Evolutionary conservation across 2,797 vertebrate genomes (phyloP).

Genomic region (Rhabdophis nuchalis): DNA sequence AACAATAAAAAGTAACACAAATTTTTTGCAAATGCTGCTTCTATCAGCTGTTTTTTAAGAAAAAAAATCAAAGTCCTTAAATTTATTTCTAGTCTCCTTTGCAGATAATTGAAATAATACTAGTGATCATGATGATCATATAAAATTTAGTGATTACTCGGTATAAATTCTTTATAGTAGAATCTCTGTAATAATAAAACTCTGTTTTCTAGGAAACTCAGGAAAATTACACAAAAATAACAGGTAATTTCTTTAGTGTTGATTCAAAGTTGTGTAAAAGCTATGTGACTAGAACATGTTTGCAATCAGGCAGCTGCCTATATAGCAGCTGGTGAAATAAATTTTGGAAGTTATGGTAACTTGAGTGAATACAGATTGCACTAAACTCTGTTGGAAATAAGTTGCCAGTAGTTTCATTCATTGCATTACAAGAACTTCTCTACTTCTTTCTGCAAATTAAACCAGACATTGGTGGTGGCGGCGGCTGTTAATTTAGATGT

Average conservation of each 20-base stretch:
- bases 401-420: background rate
- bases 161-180: background rate
- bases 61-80: background rate
- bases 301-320: background rate
- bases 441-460: background rate
- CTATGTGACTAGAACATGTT: background rate
- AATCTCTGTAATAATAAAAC: background rate
- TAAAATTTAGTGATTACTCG: background rate
- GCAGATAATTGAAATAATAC: background rate
- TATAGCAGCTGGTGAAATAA: background rate
- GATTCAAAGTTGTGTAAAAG: background rate
- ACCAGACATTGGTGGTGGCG: background rate
- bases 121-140: background rate
- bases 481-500: background rate
- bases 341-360: background rate
- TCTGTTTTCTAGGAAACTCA: background rate
- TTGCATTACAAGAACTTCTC: background rate
- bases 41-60: background rate
- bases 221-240: background rate
- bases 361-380: background rate
- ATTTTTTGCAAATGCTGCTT: background rate
- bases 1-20: background rate
- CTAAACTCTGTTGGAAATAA: slow-evolving; percentile 1
- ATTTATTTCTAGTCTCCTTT: background rate
- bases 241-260: background rate